These are phyloP conservation scores for Caenorhabditis zanzibari DNA, from an alignment of 2,888 invertebrate species.

Conservation along the genomic window DNA sequence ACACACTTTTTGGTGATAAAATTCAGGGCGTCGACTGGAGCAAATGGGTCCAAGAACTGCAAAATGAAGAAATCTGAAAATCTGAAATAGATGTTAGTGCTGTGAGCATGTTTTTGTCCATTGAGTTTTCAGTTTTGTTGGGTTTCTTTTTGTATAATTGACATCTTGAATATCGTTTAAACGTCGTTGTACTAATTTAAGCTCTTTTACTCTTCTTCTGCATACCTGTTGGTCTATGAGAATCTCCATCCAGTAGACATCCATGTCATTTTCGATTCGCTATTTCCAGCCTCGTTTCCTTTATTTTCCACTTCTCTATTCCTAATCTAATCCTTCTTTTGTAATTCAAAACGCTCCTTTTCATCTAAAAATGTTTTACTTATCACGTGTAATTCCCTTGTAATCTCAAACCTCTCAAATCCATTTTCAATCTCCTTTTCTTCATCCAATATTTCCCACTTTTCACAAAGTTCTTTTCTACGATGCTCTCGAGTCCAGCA, in stretches of 20 bases:
- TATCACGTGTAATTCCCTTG: not conserved
- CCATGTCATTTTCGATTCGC: no score
- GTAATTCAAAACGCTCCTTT: not conserved
- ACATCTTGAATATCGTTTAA: no score
- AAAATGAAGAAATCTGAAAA: no score
- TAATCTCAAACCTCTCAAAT: conserved; percentile 3
- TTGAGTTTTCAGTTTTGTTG: no score
- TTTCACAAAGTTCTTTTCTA: conserved; percentile 8
- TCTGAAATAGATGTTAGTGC: no score
- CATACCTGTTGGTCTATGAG: no score
- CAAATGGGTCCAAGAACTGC: not conserved
- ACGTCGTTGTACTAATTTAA: no score
- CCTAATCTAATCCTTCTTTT: not conserved
- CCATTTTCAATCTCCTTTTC: not conserved
- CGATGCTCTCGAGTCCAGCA: conserved; percentile 24
- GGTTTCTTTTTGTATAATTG: no score
- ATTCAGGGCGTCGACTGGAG: not conserved
- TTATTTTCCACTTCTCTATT: not conserved
- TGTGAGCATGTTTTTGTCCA: no score
- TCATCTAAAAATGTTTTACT: not conserved
- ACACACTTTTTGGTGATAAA: conserved; percentile 47
- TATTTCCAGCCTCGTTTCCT: no score
- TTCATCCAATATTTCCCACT: not conserved
- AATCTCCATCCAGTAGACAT: no score
- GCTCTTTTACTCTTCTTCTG: no score